Base-by-base conservation (phyloP, 2,888 invertebrate genomes). In the Tenthredo amoena region DNA sequence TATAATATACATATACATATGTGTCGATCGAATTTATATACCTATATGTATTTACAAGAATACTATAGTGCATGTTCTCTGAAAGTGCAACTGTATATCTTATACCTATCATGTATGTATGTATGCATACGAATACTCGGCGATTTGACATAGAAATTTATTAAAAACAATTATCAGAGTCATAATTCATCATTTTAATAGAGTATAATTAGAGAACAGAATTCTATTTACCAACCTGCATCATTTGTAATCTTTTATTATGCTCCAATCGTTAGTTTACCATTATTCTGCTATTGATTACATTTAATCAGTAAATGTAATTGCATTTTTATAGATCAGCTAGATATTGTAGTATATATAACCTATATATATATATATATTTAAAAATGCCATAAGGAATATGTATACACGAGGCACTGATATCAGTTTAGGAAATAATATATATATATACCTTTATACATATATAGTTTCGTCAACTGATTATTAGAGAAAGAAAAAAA, bases 81-180 rank as follows among this genome's bases (percentile, higher is more conserved):
- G 6, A 72, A 43, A 72, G 40, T 40, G 40, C 72, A 40, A 72
- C 37, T 72, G n/a, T 55, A 55, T 55, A 55, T 55, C 55, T 6
- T 50, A n/a, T 55, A 55, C 40, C 37, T 76, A 76, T 47, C 47
- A n/a, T 72, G 84, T 72, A 55, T 50, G 55, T 55, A 37, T 72
- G n/a, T 37, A 84, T 55, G n/a, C 34, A 84, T 86, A 87, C 86
- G 84, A 86, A 87, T 72, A 87, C 86, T 86, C 86, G 74, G 86
- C 86, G 71, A 87, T 86, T 87, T 31, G 31, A 55, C 77, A 31
- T 31, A 5, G 31, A 77, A n/a, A 26, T 62, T 21, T 26, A 62
- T 62, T 26, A 26, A 62, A 26, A 40, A 47, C 26, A 26, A 21
- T 21, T 76, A 40, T n/a, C 10, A 31, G 3, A 43, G 21, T 76